Percentiles rank a stretch among this genome's conserved stretches.
Evolutionary conservation across 2,888 invertebrate genomes (phyloP).

Genomic region (Mycalesis mineus): DNA sequence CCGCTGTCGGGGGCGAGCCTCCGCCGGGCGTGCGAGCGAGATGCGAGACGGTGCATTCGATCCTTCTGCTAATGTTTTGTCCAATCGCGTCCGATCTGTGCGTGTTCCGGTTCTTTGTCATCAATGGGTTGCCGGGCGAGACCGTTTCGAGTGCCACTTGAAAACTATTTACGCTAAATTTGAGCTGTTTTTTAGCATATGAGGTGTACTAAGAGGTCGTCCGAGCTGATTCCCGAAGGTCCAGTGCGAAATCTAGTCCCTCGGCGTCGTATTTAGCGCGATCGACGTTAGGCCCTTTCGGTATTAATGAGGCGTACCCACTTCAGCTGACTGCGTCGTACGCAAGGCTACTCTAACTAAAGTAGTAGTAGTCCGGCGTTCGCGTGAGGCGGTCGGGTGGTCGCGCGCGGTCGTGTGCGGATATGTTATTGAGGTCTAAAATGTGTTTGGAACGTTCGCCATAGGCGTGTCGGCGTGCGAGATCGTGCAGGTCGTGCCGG

Average conservation of each 20-base stretch:
- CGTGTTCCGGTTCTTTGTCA: constrained; percentile 84
- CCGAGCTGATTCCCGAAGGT: constrained; percentile 25
- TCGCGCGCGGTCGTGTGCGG: constrained; percentile 50
- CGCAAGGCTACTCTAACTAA: constrained; percentile 69
- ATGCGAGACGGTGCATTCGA: constrained; percentile 65
- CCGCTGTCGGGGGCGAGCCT: constrained; percentile 26
- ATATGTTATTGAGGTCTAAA: constrained; percentile 59
- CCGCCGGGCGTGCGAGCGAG: constrained; percentile 44
- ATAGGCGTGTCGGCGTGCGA: constrained; percentile 46
- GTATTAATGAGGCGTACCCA: constrained; percentile 64
- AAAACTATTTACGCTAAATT: constrained; percentile 55
- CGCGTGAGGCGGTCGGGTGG: constrained; percentile 53
- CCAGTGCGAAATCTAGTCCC: constrained; percentile 29
- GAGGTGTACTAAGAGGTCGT: constrained; percentile 31
- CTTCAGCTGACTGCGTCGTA: constrained; percentile 79
- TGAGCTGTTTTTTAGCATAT: constrained; percentile 39
- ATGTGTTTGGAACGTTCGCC: constrained; percentile 64
- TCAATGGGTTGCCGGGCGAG: constrained; percentile 83
- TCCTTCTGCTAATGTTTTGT: constrained; percentile 70
- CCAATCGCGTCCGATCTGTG: constrained; percentile 80
- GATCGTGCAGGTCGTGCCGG: constrained; percentile 32
- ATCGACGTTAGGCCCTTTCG: constrained; percentile 59
- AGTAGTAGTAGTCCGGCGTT: constrained; percentile 69
- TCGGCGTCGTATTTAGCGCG: constrained; percentile 48
- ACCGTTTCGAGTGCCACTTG: constrained; percentile 69